Conservation (phyloP, 2,888 invertebrate species). For the Byasa hedistus region DNA sequence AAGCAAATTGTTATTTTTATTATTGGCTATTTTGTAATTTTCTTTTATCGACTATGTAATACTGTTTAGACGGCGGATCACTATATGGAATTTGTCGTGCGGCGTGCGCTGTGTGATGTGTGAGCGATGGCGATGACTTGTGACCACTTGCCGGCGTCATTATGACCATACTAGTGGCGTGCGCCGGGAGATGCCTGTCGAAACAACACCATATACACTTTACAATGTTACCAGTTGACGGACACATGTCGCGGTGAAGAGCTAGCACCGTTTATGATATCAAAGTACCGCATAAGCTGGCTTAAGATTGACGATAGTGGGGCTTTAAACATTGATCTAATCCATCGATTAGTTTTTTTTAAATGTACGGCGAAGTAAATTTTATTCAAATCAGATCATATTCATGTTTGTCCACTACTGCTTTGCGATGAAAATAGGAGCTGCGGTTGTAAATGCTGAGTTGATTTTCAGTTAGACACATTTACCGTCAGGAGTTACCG, state of each 20-base stretch:
- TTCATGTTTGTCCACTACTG: no score
- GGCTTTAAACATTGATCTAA: no score
- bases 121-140: conserved; percentile 18
- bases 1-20: neutral
- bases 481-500: no score
- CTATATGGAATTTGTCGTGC: conserved; percentile 4
- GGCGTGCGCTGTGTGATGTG: conserved; percentile 26
- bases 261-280: neutral
- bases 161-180: conserved; percentile 28
- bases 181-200: conserved; percentile 30
- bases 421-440: no score
- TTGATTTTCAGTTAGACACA: no score
- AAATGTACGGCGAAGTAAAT: no score
- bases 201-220: neutral
- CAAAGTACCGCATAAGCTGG: no score
- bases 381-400: no score
- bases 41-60: neutral
- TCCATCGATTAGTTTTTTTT: no score
- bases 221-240: neutral
- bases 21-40: neutral
- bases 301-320: no score
- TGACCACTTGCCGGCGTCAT: conserved; percentile 28
- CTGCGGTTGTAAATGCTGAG: no score
- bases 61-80: neutral
- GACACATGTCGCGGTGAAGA: neutral